Base-by-base conservation (phyloP, 1,140 invertebrate species). In the Potamilus streckersoni region DNA sequence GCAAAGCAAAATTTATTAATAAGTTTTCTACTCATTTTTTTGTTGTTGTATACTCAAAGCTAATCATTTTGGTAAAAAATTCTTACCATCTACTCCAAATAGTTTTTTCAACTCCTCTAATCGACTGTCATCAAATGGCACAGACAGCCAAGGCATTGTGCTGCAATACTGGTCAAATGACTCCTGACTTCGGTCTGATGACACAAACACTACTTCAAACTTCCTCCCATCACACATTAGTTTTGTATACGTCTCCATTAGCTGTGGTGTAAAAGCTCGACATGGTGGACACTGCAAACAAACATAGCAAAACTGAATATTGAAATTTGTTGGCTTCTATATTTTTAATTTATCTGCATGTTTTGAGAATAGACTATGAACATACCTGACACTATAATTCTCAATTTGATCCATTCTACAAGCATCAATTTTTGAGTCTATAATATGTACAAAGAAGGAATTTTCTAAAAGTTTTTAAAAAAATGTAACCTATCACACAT, bases 131-230 rank as follows among this genome's bases (percentile, higher is more conserved):
- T 90, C 90, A 85, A 92, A 94, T 2, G 94, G 93, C 82, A 95
- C 90, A 71, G 93, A 92, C 57, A 93, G 85, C 94, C 94, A 95
- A 20, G 94, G 94, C 94, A 95, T 94, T n/a, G 89, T 91, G 79
- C 91, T 90, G 61, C 92, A 91, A 84, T 94, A 94, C 56, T 91
- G 90, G 58, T 91, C 90, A 85, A 93, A 94, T 2, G 94, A 94
- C 60, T 94, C 93, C 70, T 92, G 91, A 79, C 93, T 94, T 85
- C 94, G 93, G 89, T 96, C 95, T 61, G 94, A 95, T 83, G 94
- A 95, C 56, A 95, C 93, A 83, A 96, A 95, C 78, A 96, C 93
- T 16, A 96, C 92, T 87, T 95, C 94, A 85, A 95, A 95, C 72
- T 93, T 92, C 58, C 93, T 91, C 23, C 94, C 92, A 62, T 92